Evolutionary conservation across 2,888 invertebrate species (phyloP), one percentile per base, ranked within the genome.

Genomic region (Liodrosophila aerea): DNA sequence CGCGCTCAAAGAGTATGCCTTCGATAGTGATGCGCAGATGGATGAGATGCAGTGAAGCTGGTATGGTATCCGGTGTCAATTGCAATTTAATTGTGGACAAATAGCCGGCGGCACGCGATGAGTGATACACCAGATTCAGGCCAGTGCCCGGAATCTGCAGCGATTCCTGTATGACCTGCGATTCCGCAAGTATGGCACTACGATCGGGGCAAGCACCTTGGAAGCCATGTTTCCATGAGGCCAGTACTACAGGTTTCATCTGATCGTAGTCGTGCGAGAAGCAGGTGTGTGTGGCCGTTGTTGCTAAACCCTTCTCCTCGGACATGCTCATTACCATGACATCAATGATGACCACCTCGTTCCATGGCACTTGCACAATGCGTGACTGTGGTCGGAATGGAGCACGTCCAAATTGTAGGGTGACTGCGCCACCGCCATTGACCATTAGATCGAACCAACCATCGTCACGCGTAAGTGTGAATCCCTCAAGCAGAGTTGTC

Each of bases 381-480:
- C 96, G 94, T 39, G 94, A 95, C 76, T 96, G 95, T 1, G 97
- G 94, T 68, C 96, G 94, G 91, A 97, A 97, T 1, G 97, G 97
- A 36, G 96, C 94, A 60, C 97, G 92, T 57, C 98, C 97, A 88
- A 99, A 98, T 88, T 97, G 96, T 46, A 99, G 91, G 0, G 96
- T 97, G 1, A 99, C 97, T 0, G 98, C 97, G 0, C 98, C 98
- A 0, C 99, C 99, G n/a, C 99, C 99, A 90, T 99, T 99, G 11
- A 99, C 98, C 87, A 99, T 92, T 46, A 99, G 92, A 91, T 99
- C 99, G 91, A 99, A 99, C 96, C 96, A 97, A 45, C 97, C 97
- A 83, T 97, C 97, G 73, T 96, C 96, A 60, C 97, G 92, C 2
- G 97, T 97, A 58, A 97, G 90, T 0, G 99, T 99, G 91, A 98